Base-by-base conservation (phyloP, 1,140 invertebrate genomes). In the Hermetia illucens region DNA sequence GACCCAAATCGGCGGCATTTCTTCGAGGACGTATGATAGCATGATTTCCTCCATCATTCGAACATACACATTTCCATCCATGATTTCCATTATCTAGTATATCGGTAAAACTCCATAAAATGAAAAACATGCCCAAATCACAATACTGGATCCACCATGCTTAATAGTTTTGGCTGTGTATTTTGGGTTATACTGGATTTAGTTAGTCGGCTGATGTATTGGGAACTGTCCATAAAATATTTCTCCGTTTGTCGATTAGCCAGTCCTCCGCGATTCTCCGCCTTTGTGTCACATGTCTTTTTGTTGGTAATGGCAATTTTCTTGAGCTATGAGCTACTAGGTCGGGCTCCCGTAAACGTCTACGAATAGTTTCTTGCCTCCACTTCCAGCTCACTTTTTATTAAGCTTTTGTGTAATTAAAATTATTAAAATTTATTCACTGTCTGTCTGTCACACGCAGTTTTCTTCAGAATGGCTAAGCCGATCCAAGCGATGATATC, bases 71-170 rank as follows among this genome's bases (percentile, higher is more conserved):
- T 22, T 5, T 34, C 6, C 4, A 20, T 38, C 22, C 36, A 46
- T 44, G 18, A 31, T 46, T 2, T 31, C 41, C 22, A 43, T 18
- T 4, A 44, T 46, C 24, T n/a, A n/a, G 25, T 19, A 2, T 9
- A 41, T 29, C 10, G 38, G 38, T 1, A 41, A 30, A 20, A 45
- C 39, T 20, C 41, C 31, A 19, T 21, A 12, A 1, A 21, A 27
- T 1, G 33, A 43, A 29, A 47, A 42, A 40, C 40, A 49, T 10
- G 41, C 41, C 44, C 41, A 50, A 8, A 51, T 32, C 35, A 43
- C 39, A 1, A 49, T 22, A n/a, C 17, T 37, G n/a, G 43, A 44
- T 15, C 41, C n/a, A n/a, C n/a, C n/a, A n/a, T n/a, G n/a, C n/a
- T n/a, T n/a, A n/a, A n/a, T n/a, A n/a, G n/a, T n/a, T 33, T 37